Percentiles rank a stretch among this genome's conserved stretches.
phyloP scores from a whole-genome alignment of 2,888 invertebrate species.

The Smittia sp. region DNA sequence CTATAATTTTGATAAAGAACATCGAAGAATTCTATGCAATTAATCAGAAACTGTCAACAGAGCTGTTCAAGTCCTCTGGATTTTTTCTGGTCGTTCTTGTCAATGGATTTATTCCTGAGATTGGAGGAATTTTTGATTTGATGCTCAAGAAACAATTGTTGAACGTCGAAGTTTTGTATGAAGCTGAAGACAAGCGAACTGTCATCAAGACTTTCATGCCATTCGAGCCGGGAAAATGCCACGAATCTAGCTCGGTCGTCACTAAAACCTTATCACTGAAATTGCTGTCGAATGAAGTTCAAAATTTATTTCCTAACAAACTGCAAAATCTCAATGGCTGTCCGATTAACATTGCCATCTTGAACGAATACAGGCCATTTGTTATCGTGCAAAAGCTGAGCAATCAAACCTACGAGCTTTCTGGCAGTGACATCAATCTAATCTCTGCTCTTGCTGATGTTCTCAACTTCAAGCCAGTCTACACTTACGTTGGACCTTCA shows the following conservation, averaged over 20 bases:
- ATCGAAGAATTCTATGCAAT: too few relatives aligned
- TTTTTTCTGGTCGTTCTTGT: background rate
- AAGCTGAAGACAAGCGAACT: background rate
- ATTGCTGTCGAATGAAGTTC: background rate
- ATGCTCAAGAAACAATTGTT: background rate
- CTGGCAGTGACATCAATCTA: slow-evolving; percentile 15
- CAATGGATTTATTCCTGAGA: background rate
- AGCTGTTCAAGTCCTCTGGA: background rate
- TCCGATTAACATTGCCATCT: slow-evolving; percentile 13
- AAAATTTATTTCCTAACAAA: background rate
- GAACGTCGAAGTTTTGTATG: background rate
- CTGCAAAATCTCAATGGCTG: slow-evolving; percentile 2
- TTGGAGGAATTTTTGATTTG: background rate
- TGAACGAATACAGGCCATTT: background rate
- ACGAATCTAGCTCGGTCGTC: background rate
- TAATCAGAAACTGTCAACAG: too few relatives aligned
- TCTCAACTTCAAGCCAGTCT: slow-evolving; percentile 11
- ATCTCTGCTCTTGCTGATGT: background rate
- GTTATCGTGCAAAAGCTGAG: background rate
- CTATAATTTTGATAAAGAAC: too few relatives aligned
- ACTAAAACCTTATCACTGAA: background rate
- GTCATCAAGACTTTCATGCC: background rate
- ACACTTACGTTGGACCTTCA: background rate
- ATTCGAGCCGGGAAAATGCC: background rate
- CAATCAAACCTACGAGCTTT: background rate